Evolutionary conservation across 2,888 invertebrate genomes (phyloP).

Genomic region (Platycnemis pennipes): DNA sequence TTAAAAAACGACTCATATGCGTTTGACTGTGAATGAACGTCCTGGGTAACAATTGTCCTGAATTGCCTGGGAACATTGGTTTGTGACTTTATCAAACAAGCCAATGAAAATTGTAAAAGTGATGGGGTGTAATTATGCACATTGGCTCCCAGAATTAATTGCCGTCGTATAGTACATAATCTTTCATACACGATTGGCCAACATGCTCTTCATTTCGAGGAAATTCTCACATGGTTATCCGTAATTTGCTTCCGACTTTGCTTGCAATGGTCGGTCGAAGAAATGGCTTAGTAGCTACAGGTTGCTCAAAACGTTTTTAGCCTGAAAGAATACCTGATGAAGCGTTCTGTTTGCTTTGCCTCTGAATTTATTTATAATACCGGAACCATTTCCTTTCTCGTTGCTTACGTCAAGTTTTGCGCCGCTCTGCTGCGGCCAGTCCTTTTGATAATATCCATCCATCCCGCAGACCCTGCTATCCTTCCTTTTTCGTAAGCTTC

Average conservation of each 20-base stretch:
- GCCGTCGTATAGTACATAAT: no score
- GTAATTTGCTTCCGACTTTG: background rate
- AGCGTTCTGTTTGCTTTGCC: background rate
- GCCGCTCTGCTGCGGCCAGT: background rate
- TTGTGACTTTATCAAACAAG: no score
- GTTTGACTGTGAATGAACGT: no score
- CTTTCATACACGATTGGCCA: no score
- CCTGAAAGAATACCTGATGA: slow-evolving; percentile 16
- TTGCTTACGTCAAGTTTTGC: background rate
- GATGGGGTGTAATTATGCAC: no score
- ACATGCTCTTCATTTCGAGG: no score
- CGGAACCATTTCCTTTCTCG: background rate
- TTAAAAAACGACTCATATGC: no score
- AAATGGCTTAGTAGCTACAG: slow-evolving; percentile 19
- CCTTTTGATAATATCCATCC: slow-evolving; percentile 31
- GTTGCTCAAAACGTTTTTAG: background rate
- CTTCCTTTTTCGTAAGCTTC: slow-evolving; percentile 14
- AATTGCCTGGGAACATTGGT: no score
- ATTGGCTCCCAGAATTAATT: no score
- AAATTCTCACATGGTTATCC: no score
- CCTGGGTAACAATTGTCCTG: no score
- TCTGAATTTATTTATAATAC: background rate
- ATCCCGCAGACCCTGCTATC: background rate
- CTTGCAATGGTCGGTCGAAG: background rate
- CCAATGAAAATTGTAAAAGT: no score